Evolutionary conservation across 2,797 vertebrate genomes (phyloP).

Genomic region (Gallirallus australis): DNA sequence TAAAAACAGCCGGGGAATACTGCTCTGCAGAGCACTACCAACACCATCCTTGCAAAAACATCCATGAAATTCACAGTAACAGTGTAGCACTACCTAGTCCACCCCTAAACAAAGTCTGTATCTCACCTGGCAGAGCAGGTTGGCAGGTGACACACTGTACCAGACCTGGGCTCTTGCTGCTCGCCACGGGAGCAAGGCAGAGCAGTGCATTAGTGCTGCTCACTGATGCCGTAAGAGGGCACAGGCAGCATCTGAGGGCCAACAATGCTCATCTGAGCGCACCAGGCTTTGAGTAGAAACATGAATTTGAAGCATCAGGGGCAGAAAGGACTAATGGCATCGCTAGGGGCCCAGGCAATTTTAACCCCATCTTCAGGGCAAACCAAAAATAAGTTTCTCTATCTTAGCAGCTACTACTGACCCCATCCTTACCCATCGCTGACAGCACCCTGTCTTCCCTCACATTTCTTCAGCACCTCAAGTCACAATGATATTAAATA

Average conservation of each 20-base stretch:
- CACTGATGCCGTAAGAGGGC: fast-evolving
- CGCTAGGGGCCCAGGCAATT: not conserved
- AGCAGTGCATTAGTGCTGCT: not conserved
- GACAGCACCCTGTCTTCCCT: not conserved
- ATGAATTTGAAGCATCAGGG: not conserved
- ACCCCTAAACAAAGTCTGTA: fast-evolving
- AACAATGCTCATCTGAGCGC: not conserved
- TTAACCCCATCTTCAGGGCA: not conserved
- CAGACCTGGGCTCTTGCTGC: fast-evolving
- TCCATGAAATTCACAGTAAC: not conserved
- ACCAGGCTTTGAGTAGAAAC: fast-evolving
- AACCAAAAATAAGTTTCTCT: not conserved
- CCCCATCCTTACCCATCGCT: not conserved
- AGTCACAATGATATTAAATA: not conserved
- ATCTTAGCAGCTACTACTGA: not conserved
- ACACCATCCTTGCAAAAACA: not conserved
- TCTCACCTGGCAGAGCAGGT: not conserved
- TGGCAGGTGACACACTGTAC: not conserved
- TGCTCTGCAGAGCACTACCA: not conserved
- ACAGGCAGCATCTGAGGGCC: fast-evolving
- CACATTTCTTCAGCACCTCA: not conserved
- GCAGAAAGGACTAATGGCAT: not conserved
- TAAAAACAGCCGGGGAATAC: not conserved
- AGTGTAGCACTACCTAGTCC: not conserved
- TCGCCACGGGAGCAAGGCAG: fast-evolving